Base-by-base conservation (phyloP, 2,888 invertebrate genomes). In the Mycalesis mineus region DNA sequence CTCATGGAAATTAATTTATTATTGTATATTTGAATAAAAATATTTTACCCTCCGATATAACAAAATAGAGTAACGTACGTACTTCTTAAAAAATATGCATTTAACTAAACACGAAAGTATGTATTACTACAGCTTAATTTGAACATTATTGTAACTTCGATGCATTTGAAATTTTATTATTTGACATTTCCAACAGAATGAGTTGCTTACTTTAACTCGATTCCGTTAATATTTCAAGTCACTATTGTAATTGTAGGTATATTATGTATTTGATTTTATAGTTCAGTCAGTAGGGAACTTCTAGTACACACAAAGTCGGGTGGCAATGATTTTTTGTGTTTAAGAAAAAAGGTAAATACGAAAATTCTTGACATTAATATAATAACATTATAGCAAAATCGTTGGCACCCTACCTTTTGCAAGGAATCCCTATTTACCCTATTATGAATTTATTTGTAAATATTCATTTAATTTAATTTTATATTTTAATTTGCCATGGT, bases 391-490 rank as follows among this genome's bases (percentile, higher is more conserved):
- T 4, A 36, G 7, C 33, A 9, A 36, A 36, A 36, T 36, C 36
- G 4, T 36, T 36, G 11, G 1, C 11, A 36, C 36, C 36, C 36
- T 5, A 22, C 22, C 3, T 36, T 36, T 36, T 11, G 36, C 11
- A 11, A 36, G 36, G 36, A 4, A 4, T 36, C 36, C 36, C 36
- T 36, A 11, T 36, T 36, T 11, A 36, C 9, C 11, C 36, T 9
- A 36, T 36, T 71, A 65, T 77, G 78, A 75, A 79, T 75, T 80
- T 77, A 86, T 87, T 87, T 89, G 88, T 88, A 89, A 88, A 88
- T 89, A 88, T 82, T 81, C 75, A 82, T 77, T 80, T 85, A 86
- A 85, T 82, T 86, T 88, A 85, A 84, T 80, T 80, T 80, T 74
- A 67, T 71, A 72, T 79, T 81, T 82, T 84, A 81, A 77, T 83